Evolutionary conservation across 2,113 vertebrate genomes (phyloP).

Genomic region (Syngnathus typhle): DNA sequence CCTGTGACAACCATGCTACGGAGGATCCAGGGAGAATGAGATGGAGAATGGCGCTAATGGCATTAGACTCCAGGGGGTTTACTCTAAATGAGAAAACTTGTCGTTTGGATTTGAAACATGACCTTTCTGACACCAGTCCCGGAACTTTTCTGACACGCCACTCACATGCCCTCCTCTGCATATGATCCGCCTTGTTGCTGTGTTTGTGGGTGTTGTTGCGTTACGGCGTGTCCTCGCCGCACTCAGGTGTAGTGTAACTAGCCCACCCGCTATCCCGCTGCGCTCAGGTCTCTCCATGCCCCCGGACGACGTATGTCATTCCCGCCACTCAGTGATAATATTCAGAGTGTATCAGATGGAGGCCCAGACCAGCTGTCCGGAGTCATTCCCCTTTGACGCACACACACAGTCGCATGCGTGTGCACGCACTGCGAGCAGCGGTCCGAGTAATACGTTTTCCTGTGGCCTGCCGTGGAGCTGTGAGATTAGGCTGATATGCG

Average conservation of each 20-base stretch:
- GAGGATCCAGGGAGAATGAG: neutral
- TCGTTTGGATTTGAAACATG: neutral
- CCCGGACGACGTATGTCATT: slow-evolving; percentile 36
- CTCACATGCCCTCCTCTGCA: slow-evolving; percentile 23
- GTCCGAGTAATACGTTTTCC: slow-evolving; percentile 57
- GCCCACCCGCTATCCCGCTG: slow-evolving; percentile 44
- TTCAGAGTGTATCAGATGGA: slow-evolving; percentile 63
- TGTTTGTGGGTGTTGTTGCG: slow-evolving; percentile 62
- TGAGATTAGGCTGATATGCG: slow-evolving; percentile 64
- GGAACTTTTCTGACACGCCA: neutral
- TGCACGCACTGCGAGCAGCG: slow-evolving; percentile 1
- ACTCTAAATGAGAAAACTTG: neutral
- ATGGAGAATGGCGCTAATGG: neutral
- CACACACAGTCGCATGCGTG: slow-evolving; percentile 28
- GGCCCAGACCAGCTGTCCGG: slow-evolving; percentile 63
- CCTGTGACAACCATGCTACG: neutral
- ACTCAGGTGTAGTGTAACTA: slow-evolving; percentile 59
- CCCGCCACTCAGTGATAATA: slow-evolving; percentile 52
- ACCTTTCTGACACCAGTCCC: neutral
- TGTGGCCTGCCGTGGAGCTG: slow-evolving; percentile 44
- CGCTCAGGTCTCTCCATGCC: slow-evolving; percentile 47
- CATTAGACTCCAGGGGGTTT: neutral
- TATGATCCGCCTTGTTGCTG: slow-evolving; percentile 57
- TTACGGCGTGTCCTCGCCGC: slow-evolving; percentile 35
- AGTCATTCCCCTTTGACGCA: slow-evolving; percentile 61